Evolutionary conservation across 2,888 invertebrate species (phyloP).

Genomic region (Eupeodes luniger): DNA sequence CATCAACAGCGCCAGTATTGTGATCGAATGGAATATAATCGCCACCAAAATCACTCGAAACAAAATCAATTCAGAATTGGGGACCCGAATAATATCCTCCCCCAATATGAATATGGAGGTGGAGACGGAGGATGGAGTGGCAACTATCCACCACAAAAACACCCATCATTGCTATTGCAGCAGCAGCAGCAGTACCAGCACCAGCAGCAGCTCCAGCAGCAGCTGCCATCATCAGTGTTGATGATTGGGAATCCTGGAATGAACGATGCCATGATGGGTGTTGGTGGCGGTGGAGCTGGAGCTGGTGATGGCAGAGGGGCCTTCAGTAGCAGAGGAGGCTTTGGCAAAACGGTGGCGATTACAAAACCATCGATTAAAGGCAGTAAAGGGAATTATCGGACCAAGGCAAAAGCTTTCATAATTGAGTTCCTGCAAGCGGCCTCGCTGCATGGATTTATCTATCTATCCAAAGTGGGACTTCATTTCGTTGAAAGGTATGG

Average conservation of each 20-base stretch:
- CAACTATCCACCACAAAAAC: slow-evolving; percentile 24
- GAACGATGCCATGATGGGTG: too few species aligned
- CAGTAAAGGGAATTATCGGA: slow-evolving; percentile 72
- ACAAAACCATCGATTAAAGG: slow-evolving; percentile 71
- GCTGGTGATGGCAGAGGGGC: slow-evolving; percentile 6
- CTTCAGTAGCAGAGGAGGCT: slow-evolving; percentile 19
- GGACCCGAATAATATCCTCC: slow-evolving; percentile 62
- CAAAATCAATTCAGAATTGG: slow-evolving; percentile 65
- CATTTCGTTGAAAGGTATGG: slow-evolving; percentile 82
- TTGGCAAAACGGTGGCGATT: slow-evolving; percentile 55
- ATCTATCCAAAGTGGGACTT: slow-evolving; percentile 82
- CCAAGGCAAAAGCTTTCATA: slow-evolving; percentile 80
- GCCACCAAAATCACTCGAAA: slow-evolving; percentile 56
- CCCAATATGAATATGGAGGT: background rate
- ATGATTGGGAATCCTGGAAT: slow-evolving; percentile 55
- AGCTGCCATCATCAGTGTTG: slow-evolving; percentile 62
- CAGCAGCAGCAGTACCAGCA: slow-evolving; percentile 19
- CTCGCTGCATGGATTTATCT: slow-evolving; percentile 83
- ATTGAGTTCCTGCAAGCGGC: slow-evolving; percentile 82
- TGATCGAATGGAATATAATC: slow-evolving; percentile 64
- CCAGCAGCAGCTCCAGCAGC: slow-evolving; percentile 12
- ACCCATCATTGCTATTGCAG: slow-evolving; percentile 25
- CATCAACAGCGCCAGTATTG: slow-evolving; percentile 39
- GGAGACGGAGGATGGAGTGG: background rate
- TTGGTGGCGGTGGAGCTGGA: background rate